Evolutionary conservation across 1,140 invertebrate genomes (phyloP), one percentile per base, ranked within the genome.

Genomic region (Pseudomyrmex flavicornis): DNA sequence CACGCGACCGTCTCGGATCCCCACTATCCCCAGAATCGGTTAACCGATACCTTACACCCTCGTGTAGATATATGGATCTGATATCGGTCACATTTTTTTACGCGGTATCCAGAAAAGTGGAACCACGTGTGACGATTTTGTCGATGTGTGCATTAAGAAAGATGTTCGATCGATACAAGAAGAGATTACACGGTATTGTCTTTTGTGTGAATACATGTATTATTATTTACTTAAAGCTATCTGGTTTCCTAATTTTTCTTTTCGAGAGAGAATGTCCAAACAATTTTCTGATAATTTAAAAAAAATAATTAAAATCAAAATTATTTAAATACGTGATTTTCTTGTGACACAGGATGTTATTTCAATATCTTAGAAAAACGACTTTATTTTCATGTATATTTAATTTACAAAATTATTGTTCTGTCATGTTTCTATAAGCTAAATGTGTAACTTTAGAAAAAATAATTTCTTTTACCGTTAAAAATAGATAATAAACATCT

Each of bases 21-120:
- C 93, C 92, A 93, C 92, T 92, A 92, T 93, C 88, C 89, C 89
- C 90, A 86, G 91, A 93, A 94, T 93, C 91, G 86, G 90, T 86
- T 83, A 85, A 89, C 90, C 88, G 93, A 94, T 91, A 94, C 92
- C 93, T 93, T 94, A 93, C 91, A 94, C 93, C 91, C 91, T 93
- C 70, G 86, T 82, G 90, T 92, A 90, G 86, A 85, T 92, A 91
- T 90, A 90, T 90, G 88, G 15, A 59, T 58, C 26, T 59, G 74
- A 54, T 85, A 85, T 63, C 66, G 44, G 3, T 5, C 1, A 46
- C 35, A 65, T 58, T 62, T 73, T 7, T 72, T 62, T 13, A 46
- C 20, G 15, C 9, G 26, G 12, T 3, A 9, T 52, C 13, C 17
- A 44, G 5, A 63, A 82, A 61, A 73, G 52, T 52, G 2, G 1